Evolutionary conservation across 2,888 invertebrate species (phyloP).

Genomic region (Pammene fasciana): DNA sequence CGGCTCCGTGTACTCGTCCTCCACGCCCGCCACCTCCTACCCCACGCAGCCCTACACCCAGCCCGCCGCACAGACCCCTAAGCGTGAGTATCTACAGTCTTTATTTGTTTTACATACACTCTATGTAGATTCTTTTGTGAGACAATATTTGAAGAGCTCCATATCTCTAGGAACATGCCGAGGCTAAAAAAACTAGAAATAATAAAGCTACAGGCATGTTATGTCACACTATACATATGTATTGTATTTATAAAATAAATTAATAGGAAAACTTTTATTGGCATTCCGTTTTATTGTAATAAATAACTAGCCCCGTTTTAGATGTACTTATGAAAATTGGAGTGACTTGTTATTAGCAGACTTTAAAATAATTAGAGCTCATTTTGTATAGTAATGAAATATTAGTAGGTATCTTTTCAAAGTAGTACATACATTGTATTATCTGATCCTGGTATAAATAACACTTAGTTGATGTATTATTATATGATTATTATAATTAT

Average conservation of each 20-base stretch:
- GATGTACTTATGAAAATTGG: not conserved
- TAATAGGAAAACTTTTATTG: no score
- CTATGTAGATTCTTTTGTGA: not conserved
- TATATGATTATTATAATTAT: constrained; percentile 8
- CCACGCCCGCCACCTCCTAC: constrained; percentile 79
- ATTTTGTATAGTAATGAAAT: not conserved
- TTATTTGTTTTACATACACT: not conserved
- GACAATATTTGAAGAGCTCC: not conserved
- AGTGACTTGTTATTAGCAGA: not conserved
- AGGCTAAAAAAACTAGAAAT: not conserved
- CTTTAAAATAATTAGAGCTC: not conserved
- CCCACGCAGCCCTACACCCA: constrained; percentile 81
- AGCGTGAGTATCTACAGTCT: constrained; percentile 76
- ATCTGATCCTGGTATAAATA: not conserved
- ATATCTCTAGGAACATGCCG: not conserved
- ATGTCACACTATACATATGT: no score
- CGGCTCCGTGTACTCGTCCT: constrained; percentile 84
- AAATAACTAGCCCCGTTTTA: not conserved
- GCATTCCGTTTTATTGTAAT: not conserved
- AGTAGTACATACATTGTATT: not conserved
- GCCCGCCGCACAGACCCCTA: constrained; percentile 83
- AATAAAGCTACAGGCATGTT: no score
- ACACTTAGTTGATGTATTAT: not conserved
- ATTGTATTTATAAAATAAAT: no score
- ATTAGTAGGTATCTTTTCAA: not conserved